Conservation (phyloP, 2,888 invertebrate species). For the Himalopsyche kuldschensis region DNA sequence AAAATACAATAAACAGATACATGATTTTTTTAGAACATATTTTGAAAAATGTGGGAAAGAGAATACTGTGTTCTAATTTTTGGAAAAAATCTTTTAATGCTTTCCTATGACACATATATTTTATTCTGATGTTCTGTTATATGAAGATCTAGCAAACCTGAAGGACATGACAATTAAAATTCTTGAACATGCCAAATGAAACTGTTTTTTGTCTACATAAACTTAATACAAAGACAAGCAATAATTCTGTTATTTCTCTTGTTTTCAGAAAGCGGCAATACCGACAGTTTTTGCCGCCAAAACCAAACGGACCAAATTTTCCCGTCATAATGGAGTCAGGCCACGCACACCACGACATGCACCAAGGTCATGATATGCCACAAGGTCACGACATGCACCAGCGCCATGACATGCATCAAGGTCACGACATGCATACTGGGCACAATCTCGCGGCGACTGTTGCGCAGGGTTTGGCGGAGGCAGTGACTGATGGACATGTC, state of each 20-base stretch:
- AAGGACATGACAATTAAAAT: no score
- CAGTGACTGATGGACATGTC: not conserved
- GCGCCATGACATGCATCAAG: slow-evolving; percentile 24
- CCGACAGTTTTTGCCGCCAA: not conserved
- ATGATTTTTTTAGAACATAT: no score
- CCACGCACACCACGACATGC: not conserved
- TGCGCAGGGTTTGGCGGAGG: not conserved
- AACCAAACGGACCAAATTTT: not conserved
- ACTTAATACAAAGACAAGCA: no score
- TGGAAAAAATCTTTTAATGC: no score
- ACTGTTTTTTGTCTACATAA: no score
- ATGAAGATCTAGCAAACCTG: no score
- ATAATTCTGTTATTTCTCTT: not conserved
- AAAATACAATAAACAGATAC: no score
- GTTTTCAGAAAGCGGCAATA: not conserved
- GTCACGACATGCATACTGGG: slow-evolving; percentile 18
- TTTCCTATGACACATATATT: no score
- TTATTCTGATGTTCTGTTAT: no score
- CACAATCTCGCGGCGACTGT: slow-evolving; percentile 14
- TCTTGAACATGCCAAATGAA: no score
- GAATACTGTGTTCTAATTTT: no score
- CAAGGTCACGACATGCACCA: slow-evolving; percentile 11
- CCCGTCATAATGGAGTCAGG: not conserved
- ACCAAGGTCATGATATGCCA: slow-evolving; percentile 12
- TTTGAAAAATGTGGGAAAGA: no score